Evolutionary conservation across 2,113 vertebrate species (phyloP), one percentile per base, ranked within the genome.

Genomic region (Climacteris rufus): DNA sequence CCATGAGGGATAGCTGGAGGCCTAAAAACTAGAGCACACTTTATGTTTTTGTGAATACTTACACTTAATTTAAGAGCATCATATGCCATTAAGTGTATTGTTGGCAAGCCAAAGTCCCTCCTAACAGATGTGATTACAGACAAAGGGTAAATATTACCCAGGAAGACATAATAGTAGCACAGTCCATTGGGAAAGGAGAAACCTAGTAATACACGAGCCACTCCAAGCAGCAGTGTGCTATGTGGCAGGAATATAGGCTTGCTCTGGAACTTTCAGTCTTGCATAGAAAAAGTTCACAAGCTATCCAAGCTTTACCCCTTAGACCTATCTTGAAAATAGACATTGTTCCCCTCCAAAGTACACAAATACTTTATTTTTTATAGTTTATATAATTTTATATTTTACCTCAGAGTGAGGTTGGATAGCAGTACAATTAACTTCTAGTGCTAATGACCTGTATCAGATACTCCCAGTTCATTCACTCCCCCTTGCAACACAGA

Each of bases 61-160:
- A 65, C 35, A 72, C 57, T 90, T 93, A 92, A 95, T 83, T 95
- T 93, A 83, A 85, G 77, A 91, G 59, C 72, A 91, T 85, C 83
- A 72, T 91, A 87, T 87, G 75, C 85, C 66, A 84, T 61, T 53
- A 79, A 47, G 93, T 52, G 18, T 65, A 45, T 50, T 90, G 57
- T 28, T 84, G 90, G 63, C 77, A 75, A 70, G 44, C 56, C 74
- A 90, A 33, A 4, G 2, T 80, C 63, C 64, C 57, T 93, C 86
- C 72, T 76, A 91, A 90, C 57, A 95, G 71, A 70, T 90, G 63
- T 83, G 72, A 89, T 77, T 90, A 80, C n/a, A 95, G 65, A 89
- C 54, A 89, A 64, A 94, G 33, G 72, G 71, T 91, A 95, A 96
- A 93, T 92, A 89, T 74, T 87, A 80, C 3, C 2, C 60, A 77